Evolutionary conservation across 2,888 invertebrate species (phyloP), one percentile per base, ranked within the genome.

Genomic region (Lithophane socia): DNA sequence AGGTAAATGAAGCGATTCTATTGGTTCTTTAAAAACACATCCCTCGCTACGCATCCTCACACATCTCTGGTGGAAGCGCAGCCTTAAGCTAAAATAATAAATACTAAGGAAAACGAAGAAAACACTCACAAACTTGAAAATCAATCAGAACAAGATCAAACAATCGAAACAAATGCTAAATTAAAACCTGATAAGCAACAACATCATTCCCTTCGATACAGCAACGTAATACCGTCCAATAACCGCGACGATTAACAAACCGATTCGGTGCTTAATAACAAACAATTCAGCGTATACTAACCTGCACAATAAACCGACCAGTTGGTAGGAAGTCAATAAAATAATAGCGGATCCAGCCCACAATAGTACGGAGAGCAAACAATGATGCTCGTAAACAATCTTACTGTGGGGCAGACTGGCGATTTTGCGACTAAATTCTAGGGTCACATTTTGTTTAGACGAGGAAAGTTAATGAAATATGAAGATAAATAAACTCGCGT

Each of bases 301-400:
- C 86, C 82, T 89, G 88, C 82, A 90, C 89, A 91, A 91, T 92
- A 91, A 92, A 90, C 90, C 88, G 87, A 89, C 89, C 90, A 90
- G 92, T 92, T 91, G 89, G 92, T 92, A 93, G 94, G 93, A 93
- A 94, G 93, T 94, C 94, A 94, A 94, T 94, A 94, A 94, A 93
- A 93, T 92, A 94, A 92, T 93, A 91, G 91, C 88, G 90, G 89
- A 90, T 91, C 88, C 90, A 87, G 84, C 85, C 85, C 90, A 86
- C 89, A 90, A 92, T 92, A 92, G 92, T 89, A 89, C 88, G 85
- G 88, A 87, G 89, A 86, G 90, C 92, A 91, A 93, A 93, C 94
- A 94, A 93, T 94, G 92, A 92, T 87, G 89, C 87, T 92, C 93
- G 91, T 94, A 94, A 94, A 94, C 92, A 82, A 93, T 90, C 90